Evolutionary conservation across 2,113 vertebrate genomes (phyloP).

Genomic region (Lophura nycthemera): DNA sequence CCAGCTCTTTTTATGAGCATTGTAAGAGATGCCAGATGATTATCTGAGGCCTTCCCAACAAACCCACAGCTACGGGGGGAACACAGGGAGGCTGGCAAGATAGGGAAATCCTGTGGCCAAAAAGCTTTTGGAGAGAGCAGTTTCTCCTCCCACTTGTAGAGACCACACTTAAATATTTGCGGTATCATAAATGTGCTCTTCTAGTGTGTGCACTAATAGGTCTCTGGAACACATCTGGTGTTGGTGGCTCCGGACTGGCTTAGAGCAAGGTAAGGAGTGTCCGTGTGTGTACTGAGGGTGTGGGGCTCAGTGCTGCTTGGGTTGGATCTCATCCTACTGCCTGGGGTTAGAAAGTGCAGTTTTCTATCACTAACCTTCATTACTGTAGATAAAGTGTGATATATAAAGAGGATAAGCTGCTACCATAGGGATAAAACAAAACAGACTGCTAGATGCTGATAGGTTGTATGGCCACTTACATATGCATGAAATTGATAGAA

Average conservation of each 20-base stretch:
- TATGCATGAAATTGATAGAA: background rate
- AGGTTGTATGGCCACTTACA: background rate
- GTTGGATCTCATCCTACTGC: background rate
- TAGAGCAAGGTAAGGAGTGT: background rate
- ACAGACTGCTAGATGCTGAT: background rate
- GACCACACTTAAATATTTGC: conserved; percentile 50
- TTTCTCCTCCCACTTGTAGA: conserved; percentile 51
- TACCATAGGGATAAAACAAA: background rate
- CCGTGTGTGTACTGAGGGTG: background rate
- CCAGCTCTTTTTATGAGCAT: background rate
- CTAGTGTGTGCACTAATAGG: background rate
- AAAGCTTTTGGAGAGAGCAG: conserved; percentile 36
- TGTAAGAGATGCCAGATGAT: conserved; percentile 27
- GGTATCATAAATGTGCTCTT: conserved; percentile 48
- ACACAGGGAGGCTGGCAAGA: conserved; percentile 7
- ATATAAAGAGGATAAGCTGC: background rate
- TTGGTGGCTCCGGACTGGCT: background rate
- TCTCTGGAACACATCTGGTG: conserved; percentile 22
- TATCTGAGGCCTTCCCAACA: conserved; percentile 27
- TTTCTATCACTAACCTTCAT: background rate
- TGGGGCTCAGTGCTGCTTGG: background rate
- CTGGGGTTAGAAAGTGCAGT: background rate
- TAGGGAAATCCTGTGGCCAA: conserved; percentile 12
- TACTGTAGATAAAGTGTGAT: background rate
- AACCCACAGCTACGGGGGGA: conserved; percentile 8